Conservation (phyloP, 2,113 vertebrate genomes). For the Larimichthys polyactis region DNA sequence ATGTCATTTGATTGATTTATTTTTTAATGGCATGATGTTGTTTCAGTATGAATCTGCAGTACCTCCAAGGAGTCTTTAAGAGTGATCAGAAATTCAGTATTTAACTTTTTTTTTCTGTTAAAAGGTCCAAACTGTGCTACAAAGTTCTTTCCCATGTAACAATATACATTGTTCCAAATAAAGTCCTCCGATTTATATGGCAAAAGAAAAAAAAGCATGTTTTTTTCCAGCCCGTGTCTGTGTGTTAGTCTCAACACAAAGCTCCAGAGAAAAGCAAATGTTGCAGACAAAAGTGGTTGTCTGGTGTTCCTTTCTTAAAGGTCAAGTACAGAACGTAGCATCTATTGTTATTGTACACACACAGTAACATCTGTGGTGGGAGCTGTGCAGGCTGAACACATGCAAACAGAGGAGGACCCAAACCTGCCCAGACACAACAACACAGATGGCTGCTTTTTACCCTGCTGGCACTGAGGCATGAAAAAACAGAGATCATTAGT, state of each 20-base stretch:
- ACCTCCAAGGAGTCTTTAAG: background rate
- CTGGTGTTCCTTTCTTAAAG: conserved; percentile 29
- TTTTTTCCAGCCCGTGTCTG: too few species aligned
- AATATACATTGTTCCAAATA: background rate
- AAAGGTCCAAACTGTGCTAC: background rate
- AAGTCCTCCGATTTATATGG: conserved; percentile 2
- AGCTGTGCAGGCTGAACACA: conserved; percentile 24
- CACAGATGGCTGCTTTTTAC: conserved; percentile 61
- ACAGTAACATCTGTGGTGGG: conserved; percentile 42
- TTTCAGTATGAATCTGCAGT: conserved; percentile 13
- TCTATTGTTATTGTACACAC: conserved; percentile 23
- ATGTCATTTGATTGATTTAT: background rate
- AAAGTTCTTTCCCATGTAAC: background rate
- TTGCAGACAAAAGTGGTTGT: background rate
- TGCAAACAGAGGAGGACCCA: conserved; percentile 41
- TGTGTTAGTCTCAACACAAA: conserved; percentile 6
- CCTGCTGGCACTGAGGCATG: conserved; percentile 50
- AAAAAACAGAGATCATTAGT: conserved; percentile 55
- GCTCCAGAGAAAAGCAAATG: conserved; percentile 11
- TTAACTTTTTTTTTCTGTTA: background rate
- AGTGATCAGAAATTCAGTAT: conserved; percentile 12
- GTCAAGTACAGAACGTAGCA: conserved; percentile 34
- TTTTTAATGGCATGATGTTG: background rate
- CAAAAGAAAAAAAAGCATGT: background rate
- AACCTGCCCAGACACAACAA: conserved; percentile 51